Conservation (phyloP, 2,113 vertebrate species). For the Raphicerus campestris region DNA sequence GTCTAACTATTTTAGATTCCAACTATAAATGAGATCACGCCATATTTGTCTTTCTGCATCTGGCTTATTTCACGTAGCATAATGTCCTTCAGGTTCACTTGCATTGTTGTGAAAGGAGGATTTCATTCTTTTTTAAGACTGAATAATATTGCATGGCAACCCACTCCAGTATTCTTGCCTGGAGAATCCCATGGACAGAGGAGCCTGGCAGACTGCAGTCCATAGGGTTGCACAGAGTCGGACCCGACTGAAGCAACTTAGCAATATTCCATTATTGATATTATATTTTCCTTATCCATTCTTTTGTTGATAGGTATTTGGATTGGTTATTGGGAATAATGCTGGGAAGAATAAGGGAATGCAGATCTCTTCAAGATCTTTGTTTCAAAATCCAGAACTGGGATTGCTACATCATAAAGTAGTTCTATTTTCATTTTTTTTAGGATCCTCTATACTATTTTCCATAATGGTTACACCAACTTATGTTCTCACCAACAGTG, state of each 20-base stretch:
- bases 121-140: background rate
- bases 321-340: background rate
- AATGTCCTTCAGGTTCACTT: background rate
- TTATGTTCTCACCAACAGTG: background rate
- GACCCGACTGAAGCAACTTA: accelerated
- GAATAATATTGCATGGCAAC: background rate
- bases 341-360: background rate
- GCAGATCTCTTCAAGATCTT: background rate
- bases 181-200: background rate
- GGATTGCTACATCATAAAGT: background rate
- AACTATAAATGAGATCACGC: background rate
- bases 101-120: background rate
- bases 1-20: background rate
- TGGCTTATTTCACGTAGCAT: background rate
- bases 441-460: background rate
- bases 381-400: background rate
- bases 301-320: background rate
- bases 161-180: background rate
- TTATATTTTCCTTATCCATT: background rate
- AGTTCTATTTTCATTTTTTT: background rate
- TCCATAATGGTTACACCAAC: background rate
- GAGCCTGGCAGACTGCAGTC: background rate
- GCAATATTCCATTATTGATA: background rate
- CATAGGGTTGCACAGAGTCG: background rate
- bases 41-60: background rate